Evolutionary conservation across 2,113 vertebrate genomes (phyloP), one percentile per base, ranked within the genome.

Genomic region (Paedocypris sp.): DNA sequence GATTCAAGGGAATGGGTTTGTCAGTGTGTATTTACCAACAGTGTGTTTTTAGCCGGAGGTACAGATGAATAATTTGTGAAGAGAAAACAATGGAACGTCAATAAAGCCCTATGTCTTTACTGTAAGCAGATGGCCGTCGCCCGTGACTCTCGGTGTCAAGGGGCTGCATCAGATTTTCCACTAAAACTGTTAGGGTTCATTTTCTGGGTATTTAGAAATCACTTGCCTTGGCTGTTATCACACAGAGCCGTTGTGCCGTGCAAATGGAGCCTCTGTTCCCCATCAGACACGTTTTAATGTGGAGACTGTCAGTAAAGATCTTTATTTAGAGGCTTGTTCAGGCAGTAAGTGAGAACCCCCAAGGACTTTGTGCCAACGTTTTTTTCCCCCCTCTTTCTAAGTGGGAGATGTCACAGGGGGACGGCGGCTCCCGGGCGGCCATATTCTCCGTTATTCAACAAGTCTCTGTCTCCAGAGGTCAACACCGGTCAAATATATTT

Each of bases 401-500:
- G 32, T 16, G 13, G 49, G 33, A 32, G 33, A 54, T 46, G 19
- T 38, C 54, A 54, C 22, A 32, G 11, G 36, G 67, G n/a, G 15
- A 64, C 47, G 16, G 12, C 43, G 23, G n/a, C 36, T 42, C 31
- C 20, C 20, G 18, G 13, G 33, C 9, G 35, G 23, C 51, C 51
- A 26, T 20, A 54, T 54, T 39, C 35, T 51, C 25, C 4, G 26
- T 3, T 42, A 6, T 25, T 18, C 19, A 38, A 16, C 6, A 15
- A 60, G 39, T 7, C 5, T 32, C 13, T 43, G n/a, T n/a, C 10
- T 26, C 6, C 22, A 31, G 57, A 52, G 57, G 56, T 72, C 51
- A 61, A 20, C 16, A 3, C 31, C 65, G 64, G 64, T 65, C 35
- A 54, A 32, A 38, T 62, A 69, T 69, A 65, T 70, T 72, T 67